Evolutionary conservation across 2,113 vertebrate species (phyloP).

Genomic region (Orcinus orca): DNA sequence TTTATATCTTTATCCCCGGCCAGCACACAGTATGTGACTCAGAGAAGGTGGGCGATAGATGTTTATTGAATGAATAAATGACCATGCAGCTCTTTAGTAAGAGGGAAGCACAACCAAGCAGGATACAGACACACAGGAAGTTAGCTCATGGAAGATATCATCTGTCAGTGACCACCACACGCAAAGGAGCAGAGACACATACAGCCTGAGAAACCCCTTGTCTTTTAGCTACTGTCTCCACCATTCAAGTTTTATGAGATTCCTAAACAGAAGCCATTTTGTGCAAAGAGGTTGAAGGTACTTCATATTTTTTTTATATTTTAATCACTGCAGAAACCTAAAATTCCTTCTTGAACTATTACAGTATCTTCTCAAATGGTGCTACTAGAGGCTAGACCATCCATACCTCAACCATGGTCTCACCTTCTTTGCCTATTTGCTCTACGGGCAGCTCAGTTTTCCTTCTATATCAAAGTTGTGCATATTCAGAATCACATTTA

Average conservation of each 20-base stretch:
- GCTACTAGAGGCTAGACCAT: too few species aligned
- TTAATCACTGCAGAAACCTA: not conserved
- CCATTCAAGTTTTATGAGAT: not conserved
- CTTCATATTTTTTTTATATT: not conserved
- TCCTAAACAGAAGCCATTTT: not conserved
- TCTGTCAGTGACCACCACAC: not conserved
- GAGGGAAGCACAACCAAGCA: not conserved
- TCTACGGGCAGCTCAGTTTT: not conserved
- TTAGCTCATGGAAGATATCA: not conserved
- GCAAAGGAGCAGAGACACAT: not conserved
- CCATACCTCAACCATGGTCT: not conserved
- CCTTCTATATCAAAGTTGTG: not conserved
- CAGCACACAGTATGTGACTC: not conserved
- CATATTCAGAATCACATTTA: slow-evolving; percentile 48
- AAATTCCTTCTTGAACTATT: not conserved
- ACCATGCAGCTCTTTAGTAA: not conserved
- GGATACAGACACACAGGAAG: not conserved
- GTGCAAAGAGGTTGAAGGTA: not conserved
- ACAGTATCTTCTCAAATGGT: not conserved
- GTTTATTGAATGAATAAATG: slow-evolving; percentile 55
- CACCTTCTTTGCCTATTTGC: not conserved
- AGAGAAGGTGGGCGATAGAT: not conserved
- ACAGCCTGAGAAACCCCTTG: not conserved
- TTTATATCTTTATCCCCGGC: not conserved
- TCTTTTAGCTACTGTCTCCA: not conserved